Conservation (phyloP, 2,888 invertebrate species). For the Odontomyia ornata region DNA sequence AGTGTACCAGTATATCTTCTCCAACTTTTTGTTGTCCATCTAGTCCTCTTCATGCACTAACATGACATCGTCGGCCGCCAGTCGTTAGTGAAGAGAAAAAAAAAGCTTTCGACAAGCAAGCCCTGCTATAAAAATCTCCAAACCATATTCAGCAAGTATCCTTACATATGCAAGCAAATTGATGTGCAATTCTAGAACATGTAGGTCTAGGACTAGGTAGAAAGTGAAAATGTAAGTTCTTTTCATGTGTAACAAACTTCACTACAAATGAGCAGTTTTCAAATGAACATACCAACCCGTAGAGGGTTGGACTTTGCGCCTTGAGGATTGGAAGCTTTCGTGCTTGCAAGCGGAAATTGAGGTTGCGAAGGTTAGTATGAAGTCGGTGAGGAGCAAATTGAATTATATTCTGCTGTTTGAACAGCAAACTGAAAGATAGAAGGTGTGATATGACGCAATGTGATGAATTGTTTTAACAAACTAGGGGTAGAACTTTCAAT, state of each 20-base stretch:
- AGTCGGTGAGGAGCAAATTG: background rate
- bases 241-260: background rate
- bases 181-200: background rate
- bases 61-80: no score
- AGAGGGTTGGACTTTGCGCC: background rate
- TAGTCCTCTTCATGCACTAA: no score
- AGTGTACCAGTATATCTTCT: background rate
- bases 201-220: no score
- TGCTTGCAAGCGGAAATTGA: background rate
- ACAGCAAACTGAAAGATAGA: background rate
- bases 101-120: no score
- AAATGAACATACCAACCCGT: background rate
- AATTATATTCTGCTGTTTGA: background rate
- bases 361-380: background rate
- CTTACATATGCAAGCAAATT: background rate
- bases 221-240: no score
- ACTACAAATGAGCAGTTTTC: conserved; percentile 5
- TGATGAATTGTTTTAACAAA: background rate
- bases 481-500: background rate
- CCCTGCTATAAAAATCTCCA: background rate
- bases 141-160: background rate
- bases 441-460: background rate
- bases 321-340: no score
- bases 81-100: no score
- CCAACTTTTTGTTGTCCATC: no score